Conservation (phyloP, 2,113 vertebrate species). For the Pelusios castaneus region DNA sequence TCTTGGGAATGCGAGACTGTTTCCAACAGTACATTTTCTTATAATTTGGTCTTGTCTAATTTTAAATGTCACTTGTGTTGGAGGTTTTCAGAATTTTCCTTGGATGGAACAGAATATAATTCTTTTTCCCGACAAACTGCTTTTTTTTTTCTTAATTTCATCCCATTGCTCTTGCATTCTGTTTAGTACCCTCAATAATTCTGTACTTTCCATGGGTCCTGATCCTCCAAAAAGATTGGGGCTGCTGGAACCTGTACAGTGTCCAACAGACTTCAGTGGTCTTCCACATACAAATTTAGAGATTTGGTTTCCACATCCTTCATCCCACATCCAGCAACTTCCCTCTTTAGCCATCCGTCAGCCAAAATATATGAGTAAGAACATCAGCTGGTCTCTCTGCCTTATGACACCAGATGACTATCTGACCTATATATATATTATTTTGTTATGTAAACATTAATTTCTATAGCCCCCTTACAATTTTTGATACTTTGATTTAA, state of each 20-base stretch:
- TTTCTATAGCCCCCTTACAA: neutral
- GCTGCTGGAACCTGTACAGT: neutral
- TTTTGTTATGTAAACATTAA: neutral
- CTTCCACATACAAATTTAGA: neutral
- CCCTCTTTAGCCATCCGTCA: neutral
- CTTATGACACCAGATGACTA: neutral
- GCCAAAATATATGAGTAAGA: neutral
- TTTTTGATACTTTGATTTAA: neutral
- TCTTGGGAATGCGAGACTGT: neutral
- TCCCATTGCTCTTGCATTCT: accelerated
- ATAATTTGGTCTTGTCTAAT: neutral
- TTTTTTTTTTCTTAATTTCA: neutral
- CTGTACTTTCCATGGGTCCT: neutral
- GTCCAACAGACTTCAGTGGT: neutral
- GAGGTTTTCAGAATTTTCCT: neutral
- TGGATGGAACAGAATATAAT: neutral
- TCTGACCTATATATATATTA: neutral
- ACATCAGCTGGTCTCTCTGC: neutral
- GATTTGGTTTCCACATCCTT: neutral
- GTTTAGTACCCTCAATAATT: accelerated
- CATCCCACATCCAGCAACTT: neutral
- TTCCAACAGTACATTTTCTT: neutral
- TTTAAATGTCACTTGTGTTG: neutral
- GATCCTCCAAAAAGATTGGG: neutral
- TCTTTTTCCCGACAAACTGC: neutral